Percentiles rank a stretch among this genome's conserved stretches.
These are phyloP conservation scores for Remorina albescens DNA, from an alignment of 2,797 vertebrate species.

Conservation along the genomic window DNA sequence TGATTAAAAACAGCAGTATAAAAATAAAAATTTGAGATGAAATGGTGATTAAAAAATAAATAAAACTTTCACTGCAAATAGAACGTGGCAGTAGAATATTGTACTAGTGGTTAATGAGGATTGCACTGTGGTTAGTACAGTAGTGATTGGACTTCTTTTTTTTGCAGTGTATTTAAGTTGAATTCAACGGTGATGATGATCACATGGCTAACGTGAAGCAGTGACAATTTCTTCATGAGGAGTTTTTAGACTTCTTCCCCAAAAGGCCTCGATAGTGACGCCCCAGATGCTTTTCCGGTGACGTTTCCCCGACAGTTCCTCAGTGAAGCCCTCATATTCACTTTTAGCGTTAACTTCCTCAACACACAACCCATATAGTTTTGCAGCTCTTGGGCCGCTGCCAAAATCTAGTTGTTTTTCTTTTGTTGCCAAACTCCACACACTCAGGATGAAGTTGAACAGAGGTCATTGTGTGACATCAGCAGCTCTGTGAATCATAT, in stretches of 20 bases:
- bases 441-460: conserved; percentile 56
- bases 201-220: no score
- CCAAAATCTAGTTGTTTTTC: conserved; percentile 11
- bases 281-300: background rate
- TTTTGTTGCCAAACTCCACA: conserved; percentile 44
- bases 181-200: no score
- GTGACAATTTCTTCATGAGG: background rate
- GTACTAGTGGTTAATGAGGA: no score
- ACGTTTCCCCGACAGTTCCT: background rate
- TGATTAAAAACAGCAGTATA: no score
- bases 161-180: no score
- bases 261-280: background rate
- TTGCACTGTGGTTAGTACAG: no score
- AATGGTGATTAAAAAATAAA: no score
- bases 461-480: conserved; percentile 39
- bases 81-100: no score
- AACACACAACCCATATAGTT: background rate
- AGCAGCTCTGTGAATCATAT: conserved; percentile 24
- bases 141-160: no score
- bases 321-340: background rate
- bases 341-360: background rate
- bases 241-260: background rate
- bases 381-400: background rate
- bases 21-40: no score
- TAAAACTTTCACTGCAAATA: no score